These are phyloP conservation scores for Larimichthys crocea DNA, from an alignment of 2,113 vertebrate species.

Conservation along the genomic window DNA sequence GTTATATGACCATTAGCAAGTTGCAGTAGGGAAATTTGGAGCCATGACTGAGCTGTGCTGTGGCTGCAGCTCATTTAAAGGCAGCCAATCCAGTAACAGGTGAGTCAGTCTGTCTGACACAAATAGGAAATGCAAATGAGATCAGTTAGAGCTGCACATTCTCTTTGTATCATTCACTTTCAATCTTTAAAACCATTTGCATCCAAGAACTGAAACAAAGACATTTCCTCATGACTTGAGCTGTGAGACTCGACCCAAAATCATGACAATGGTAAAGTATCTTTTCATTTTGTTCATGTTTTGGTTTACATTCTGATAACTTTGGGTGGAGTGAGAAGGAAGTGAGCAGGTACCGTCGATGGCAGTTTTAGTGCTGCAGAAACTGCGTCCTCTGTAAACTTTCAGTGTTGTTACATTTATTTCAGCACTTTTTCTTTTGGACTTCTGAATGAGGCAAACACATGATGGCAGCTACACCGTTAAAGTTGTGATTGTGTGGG, in stretches of 20 bases:
- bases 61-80: conserved; percentile 19
- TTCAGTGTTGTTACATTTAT: background rate
- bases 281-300: conserved; percentile 25
- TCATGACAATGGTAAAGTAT: conserved; percentile 80
- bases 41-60: background rate
- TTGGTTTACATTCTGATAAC: background rate
- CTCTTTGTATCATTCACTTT: conserved; percentile 32
- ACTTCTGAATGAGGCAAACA: background rate
- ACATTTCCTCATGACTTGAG: conserved; percentile 67
- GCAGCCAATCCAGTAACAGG: conserved; percentile 36
- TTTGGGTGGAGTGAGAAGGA: conserved; percentile 43
- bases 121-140: conserved; percentile 79
- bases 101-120: conserved; percentile 27
- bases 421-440: conserved; percentile 1
- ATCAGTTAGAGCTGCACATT: conserved; percentile 44
- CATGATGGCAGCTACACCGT: background rate
- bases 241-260: conserved; percentile 26
- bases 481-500: conserved; percentile 5
- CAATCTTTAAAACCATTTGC: conserved; percentile 57
- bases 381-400: background rate
- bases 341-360: conserved; percentile 32
- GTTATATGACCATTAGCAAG: background rate
- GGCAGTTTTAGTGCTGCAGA: background rate
- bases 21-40: conserved; percentile 5
- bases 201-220: conserved; percentile 51